Conservation (phyloP, 2,888 invertebrate genomes). For the Phengaris alcon region DNA sequence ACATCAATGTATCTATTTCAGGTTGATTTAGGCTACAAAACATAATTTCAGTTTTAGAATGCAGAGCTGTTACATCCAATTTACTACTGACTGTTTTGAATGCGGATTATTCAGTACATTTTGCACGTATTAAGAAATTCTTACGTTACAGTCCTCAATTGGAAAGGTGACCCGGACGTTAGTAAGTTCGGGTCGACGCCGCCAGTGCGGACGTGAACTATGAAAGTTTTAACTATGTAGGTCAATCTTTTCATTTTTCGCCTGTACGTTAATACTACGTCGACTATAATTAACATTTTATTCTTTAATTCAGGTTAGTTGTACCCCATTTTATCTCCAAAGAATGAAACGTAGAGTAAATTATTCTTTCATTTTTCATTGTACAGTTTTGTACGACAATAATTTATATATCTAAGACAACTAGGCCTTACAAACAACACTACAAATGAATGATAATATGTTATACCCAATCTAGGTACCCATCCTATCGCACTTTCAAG, state of each 20-base stretch:
- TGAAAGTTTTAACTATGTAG: constrained; percentile 75
- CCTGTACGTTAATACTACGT: constrained; percentile 48
- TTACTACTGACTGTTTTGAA: background rate
- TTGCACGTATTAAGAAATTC: constrained; percentile 23
- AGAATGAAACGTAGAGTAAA: too few relatives aligned
- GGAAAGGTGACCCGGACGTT: constrained; percentile 67
- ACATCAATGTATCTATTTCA: too few relatives aligned
- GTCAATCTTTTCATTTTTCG: constrained; percentile 70
- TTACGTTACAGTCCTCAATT: constrained; percentile 34
- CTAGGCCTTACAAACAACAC: too few relatives aligned
- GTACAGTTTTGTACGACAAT: too few relatives aligned
- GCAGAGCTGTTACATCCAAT: background rate
- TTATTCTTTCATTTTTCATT: too few relatives aligned
- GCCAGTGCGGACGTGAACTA: constrained; percentile 47
- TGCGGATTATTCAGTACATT: background rate
- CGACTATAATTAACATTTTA: constrained; percentile 12
- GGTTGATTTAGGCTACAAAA: too few relatives aligned
- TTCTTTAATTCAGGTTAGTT: background rate
- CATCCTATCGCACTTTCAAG: too few relatives aligned
- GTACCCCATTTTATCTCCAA: too few relatives aligned
- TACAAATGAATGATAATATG: too few relatives aligned
- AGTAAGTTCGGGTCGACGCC: constrained; percentile 45
- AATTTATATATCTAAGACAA: too few relatives aligned
- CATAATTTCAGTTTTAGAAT: background rate
- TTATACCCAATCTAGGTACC: too few relatives aligned